Percentiles rank a stretch among this genome's conserved stretches.
phyloP scores from a whole-genome alignment of 2,888 invertebrate species.

The Eupithecia dodoneata region DNA sequence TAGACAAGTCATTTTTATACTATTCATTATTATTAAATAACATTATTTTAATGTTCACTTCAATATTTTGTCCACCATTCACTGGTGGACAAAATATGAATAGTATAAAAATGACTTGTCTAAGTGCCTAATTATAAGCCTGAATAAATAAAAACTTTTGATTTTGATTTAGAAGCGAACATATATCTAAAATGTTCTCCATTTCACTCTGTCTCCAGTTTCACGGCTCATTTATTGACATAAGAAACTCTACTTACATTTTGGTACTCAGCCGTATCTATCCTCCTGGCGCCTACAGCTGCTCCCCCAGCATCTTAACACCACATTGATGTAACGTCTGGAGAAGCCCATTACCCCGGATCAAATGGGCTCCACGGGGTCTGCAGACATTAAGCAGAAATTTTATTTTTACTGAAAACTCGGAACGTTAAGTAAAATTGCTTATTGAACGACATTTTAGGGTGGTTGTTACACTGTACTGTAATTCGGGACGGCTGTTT shows the following conservation, averaged over 20 bases:
- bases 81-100: too few relatives aligned
- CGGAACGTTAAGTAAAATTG: conserved; percentile 54
- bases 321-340: conserved; percentile 65
- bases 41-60: too few relatives aligned
- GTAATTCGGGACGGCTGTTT: not conserved
- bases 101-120: too few relatives aligned
- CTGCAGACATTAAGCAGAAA: conserved; percentile 66
- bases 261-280: conserved; percentile 15
- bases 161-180: not conserved
- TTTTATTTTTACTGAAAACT: conserved; percentile 66
- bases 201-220: not conserved
- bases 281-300: not conserved
- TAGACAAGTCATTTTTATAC: too few relatives aligned
- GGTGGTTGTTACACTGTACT: conserved; percentile 26
- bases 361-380: conserved; percentile 68
- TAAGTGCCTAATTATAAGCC: too few relatives aligned
- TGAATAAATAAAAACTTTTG: too few relatives aligned
- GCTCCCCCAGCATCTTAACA: conserved; percentile 54
- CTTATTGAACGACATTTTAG: conserved; percentile 57
- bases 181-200: not conserved
- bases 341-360: conserved; percentile 66
- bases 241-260: not conserved
- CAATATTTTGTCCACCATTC: too few relatives aligned
- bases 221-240: not conserved
- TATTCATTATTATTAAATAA: too few relatives aligned